These are phyloP conservation scores for Actinia tenebrosa DNA, from an alignment of 64 coral and sea anemone genomes.

Conservation along the genomic window DNA sequence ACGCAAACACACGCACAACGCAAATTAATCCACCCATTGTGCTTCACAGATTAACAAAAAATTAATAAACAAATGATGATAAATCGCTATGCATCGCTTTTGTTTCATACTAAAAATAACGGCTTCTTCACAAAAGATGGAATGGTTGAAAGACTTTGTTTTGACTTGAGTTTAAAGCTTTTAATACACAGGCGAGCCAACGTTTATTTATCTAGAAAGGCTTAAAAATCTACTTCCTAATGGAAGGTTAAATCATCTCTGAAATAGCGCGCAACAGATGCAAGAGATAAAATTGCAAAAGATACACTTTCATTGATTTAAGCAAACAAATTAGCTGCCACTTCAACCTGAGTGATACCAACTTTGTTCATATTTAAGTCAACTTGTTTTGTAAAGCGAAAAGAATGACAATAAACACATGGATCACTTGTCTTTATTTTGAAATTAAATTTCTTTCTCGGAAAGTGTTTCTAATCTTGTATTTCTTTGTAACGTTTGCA, in stretches of 20 bases:
- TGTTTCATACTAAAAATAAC: not conserved
- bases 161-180: not conserved
- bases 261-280: not conserved
- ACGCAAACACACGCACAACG: not conserved
- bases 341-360: not conserved
- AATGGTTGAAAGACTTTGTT: constrained; percentile 1
- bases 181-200: not conserved
- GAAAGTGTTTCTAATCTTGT: not conserved
- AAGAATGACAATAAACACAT: not conserved
- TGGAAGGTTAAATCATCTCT: not conserved
- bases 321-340: not conserved
- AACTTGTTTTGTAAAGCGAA: not conserved
- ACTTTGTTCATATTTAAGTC: not conserved
- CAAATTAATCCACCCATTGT: not conserved
- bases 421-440: not conserved
- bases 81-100: not conserved
- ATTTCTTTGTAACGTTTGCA: not conserved
- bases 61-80: not conserved
- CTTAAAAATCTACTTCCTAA: not conserved
- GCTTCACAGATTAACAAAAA: not conserved
- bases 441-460: not conserved
- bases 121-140: not conserved
- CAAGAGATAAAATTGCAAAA: too few species aligned
- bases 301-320: not conserved
- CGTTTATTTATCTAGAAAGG: not conserved